phyloP scores from a whole-genome alignment of 2,113 vertebrate genomes.

The Macheiramphus alcinus region DNA sequence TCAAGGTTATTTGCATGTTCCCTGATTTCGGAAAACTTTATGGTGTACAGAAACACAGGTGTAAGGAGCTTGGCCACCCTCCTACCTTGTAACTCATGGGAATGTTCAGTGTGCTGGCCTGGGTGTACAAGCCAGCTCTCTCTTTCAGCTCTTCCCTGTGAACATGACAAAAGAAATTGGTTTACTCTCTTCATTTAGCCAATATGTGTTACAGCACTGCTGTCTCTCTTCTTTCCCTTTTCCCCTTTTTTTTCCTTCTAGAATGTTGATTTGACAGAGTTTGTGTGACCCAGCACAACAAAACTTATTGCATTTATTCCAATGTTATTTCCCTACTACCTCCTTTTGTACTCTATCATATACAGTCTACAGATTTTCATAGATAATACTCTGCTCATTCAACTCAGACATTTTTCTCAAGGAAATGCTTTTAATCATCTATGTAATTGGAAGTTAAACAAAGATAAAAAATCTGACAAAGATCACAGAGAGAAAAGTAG shows the following conservation, averaged over 20 bases:
- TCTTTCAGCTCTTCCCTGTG: neutral
- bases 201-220: rapidly evolving
- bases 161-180: neutral
- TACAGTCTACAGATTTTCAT: neutral
- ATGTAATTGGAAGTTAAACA: neutral
- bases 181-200: neutral
- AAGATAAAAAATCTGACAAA: neutral
- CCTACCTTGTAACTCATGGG: neutral
- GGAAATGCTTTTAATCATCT: neutral
- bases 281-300: neutral
- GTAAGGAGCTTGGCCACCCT: neutral
- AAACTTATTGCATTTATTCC: neutral
- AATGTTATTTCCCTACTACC: neutral
- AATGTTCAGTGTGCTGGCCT: neutral
- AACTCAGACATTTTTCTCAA: neutral
- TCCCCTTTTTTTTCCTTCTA: neutral
- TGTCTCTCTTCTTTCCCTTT: neutral
- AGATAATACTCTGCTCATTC: neutral
- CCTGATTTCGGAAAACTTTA: neutral
- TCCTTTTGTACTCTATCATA: neutral
- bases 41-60: neutral
- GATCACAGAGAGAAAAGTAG: neutral
- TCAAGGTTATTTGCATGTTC: neutral
- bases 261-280: neutral
- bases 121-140: neutral